These are phyloP conservation scores for Pseudois nayaur DNA, from an alignment of 2,113 vertebrate species.

Conservation along the genomic window DNA sequence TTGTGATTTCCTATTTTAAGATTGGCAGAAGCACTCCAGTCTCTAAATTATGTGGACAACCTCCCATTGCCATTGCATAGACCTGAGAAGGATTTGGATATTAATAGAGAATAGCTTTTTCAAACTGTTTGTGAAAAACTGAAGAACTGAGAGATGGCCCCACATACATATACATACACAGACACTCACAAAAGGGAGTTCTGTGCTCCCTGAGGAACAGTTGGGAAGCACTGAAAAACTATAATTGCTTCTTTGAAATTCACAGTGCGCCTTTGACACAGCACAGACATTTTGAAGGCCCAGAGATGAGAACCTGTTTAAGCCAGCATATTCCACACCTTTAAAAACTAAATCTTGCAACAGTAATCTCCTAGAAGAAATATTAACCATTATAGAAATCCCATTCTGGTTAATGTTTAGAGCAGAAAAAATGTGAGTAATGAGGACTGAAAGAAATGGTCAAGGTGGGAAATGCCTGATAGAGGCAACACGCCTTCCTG, in stretches of 20 bases:
- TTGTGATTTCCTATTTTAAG: constrained; percentile 27
- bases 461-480: accelerated
- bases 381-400: background rate
- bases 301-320: background rate
- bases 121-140: background rate
- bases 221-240: background rate
- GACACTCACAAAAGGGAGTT: background rate
- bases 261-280: background rate
- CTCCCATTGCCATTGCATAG: background rate
- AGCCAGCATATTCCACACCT: background rate
- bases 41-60: background rate
- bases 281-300: background rate
- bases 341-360: background rate
- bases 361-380: background rate
- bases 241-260: background rate
- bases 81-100: background rate
- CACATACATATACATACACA: background rate
- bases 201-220: background rate
- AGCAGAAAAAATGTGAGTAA: background rate
- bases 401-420: background rate
- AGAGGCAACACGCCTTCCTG: background rate
- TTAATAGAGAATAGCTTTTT: background rate
- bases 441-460: background rate
- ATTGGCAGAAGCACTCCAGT: background rate
- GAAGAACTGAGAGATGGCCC: background rate